Percentiles rank a stretch among this genome's conserved stretches.
Conservation (phyloP, 2,888 invertebrate species). For the Imbricaverruca yamaguchii region DNA sequence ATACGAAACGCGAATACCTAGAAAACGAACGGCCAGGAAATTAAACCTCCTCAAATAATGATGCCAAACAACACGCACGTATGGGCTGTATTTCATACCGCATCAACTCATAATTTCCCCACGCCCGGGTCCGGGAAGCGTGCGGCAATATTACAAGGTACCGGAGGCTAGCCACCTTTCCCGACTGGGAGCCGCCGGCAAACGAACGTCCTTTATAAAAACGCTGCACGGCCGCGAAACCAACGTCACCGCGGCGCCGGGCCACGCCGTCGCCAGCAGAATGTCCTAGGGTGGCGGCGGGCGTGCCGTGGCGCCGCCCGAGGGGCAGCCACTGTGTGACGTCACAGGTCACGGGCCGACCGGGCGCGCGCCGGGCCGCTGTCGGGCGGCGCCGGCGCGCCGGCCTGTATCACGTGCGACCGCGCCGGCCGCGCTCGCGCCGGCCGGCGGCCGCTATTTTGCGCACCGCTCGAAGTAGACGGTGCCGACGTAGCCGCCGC, state of each 20-base stretch:
- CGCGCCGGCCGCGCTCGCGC: not conserved
- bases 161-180: not conserved
- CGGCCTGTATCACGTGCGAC: not conserved
- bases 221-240: not conserved
- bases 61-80: not conserved
- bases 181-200: not conserved
- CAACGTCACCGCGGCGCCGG: not conserved
- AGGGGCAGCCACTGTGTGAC: not conserved
- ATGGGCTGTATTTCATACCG: not conserved
- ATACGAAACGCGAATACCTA: not conserved
- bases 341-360: not conserved
- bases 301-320: not conserved
- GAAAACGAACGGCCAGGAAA: not conserved
- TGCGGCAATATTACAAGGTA: not conserved
- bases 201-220: not conserved
- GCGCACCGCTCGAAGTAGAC: conserved; percentile 93
- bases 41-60: not conserved
- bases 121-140: not conserved
- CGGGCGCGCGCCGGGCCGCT: not conserved
- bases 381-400: not conserved
- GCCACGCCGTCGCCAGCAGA: not conserved
- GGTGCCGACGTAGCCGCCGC: conserved; percentile 89
- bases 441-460: conserved; percentile 51
- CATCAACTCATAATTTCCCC: not conserved
- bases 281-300: not conserved